A percentile compares a stretch with the other conserved stretches of the same genome.
Evolutionary conservation across 2,113 vertebrate species (phyloP).

Genomic region (Corvus hawaiiensis): DNA sequence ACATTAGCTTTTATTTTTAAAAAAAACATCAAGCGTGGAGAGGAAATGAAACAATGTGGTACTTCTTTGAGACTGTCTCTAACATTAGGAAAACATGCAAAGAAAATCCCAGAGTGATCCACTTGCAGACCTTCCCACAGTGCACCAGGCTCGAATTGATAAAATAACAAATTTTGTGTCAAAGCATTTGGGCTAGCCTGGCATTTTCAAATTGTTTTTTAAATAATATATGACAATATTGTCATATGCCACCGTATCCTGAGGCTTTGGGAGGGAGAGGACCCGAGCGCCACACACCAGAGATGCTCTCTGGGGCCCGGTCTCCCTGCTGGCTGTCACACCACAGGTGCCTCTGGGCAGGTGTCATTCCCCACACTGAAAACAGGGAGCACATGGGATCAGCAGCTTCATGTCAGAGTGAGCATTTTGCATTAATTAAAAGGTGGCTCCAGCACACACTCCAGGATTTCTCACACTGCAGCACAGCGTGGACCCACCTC

Average conservation of each 20-base stretch:
- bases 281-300: rapidly evolving
- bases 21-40: neutral
- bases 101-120: neutral
- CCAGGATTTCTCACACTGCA: neutral
- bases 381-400: neutral
- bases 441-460: neutral
- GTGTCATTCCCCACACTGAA: neutral
- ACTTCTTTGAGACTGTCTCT: neutral
- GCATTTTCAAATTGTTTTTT: neutral
- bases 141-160: rapidly evolving
- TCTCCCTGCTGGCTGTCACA: neutral
- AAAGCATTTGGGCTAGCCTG: neutral
- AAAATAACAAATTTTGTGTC: neutral
- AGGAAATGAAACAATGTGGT: neutral
- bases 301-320: neutral
- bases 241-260: rapidly evolving
- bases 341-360: neutral
- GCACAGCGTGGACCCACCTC: rapidly evolving
- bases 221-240: neutral
- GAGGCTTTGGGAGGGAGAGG: neutral
- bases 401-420: neutral
- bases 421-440: neutral
- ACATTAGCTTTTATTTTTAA: constrained; percentile 4
- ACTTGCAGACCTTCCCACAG: neutral
- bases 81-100: neutral